Evolutionary conservation across 2,888 invertebrate genomes (phyloP), one percentile per base, ranked within the genome.

Genomic region (Cyclophora punctaria): DNA sequence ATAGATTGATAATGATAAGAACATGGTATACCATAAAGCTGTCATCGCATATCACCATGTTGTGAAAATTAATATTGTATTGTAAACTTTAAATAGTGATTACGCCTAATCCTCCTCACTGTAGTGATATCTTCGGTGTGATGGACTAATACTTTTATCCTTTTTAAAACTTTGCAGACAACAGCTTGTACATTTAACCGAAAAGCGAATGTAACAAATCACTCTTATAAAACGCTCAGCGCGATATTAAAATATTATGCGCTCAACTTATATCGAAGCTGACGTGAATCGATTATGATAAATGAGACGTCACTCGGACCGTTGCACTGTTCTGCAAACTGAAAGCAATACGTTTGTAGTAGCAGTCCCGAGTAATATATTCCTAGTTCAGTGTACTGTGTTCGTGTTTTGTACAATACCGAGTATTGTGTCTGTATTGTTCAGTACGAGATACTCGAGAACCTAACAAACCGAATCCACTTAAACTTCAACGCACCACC

Each of bases 401-500:
- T 37, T 5, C 37, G 37, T 37, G 5, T 5, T 37, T 4, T 37
- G 37, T 37, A 37, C 37, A 5, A 37, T 37, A 37, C 37, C 37
- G 37, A 37, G 37, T 1, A 37, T 37, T 37, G 5, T 37, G 37
- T 37, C 5, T 5, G 37, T 37, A 37, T 37, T 37, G 37, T 37
- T 5, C 20, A n/a, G 6, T 35, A 43, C 35, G 48, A 51, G 48
- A 48, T 46, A 55, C 48, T 47, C 48, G 53, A 57, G 63, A 44
- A 49, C 7, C 44, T 53, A 56, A 52, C 58, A 53, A 55, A 57
- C 48, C 56, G 59, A 52, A 63, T 66, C 67, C 59, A 60, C 61
- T 64, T 62, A 64, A 67, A 67, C 65, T 67, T 69, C 67, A 69
- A 78, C 77, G 77, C 73, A 70, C 73, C 77, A 72, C 64, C 72